Conservation (phyloP, 2,888 invertebrate genomes). For the Poecilus cupreus region DNA sequence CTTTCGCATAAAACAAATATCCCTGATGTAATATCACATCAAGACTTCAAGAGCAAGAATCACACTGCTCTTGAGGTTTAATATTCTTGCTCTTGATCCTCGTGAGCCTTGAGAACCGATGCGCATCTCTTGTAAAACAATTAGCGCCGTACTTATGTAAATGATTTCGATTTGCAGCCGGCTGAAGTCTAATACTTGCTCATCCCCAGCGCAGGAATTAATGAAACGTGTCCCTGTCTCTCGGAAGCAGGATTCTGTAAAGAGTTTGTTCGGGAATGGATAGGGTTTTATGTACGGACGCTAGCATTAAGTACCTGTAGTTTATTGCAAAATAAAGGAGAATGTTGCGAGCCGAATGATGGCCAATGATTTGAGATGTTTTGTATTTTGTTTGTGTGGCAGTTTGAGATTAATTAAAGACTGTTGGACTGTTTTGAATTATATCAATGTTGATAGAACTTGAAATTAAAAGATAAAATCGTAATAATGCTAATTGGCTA, state of each 20-base stretch:
- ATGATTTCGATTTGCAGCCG: constrained; percentile 36
- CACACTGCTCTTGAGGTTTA: constrained; percentile 8
- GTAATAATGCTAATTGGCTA: no score
- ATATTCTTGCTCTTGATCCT: constrained; percentile 2
- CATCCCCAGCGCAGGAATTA: not conserved
- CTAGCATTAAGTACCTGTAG: not conserved
- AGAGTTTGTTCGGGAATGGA: not conserved
- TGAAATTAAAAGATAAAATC: not conserved
- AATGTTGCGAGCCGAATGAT: not conserved
- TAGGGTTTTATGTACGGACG: not conserved
- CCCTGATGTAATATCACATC: not conserved
- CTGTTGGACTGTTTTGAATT: not conserved
- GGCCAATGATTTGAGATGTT: constrained; percentile 24
- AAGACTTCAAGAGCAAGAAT: constrained; percentile 35
- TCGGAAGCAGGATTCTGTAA: not conserved
- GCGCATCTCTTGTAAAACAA: constrained; percentile 47
- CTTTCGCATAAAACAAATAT: constrained; percentile 7
- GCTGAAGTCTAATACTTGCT: not conserved
- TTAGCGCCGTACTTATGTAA: constrained; percentile 42
- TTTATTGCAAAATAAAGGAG: not conserved
- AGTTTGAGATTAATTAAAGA: constrained; percentile 7
- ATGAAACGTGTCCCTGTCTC: not conserved
- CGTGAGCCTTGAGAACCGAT: constrained; percentile 23
- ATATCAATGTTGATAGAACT: not conserved
- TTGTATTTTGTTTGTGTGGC: constrained; percentile 8